These are phyloP conservation scores for Scrobipalpa atriplicella DNA, from an alignment of 2,888 invertebrate species.

Conservation along the genomic window DNA sequence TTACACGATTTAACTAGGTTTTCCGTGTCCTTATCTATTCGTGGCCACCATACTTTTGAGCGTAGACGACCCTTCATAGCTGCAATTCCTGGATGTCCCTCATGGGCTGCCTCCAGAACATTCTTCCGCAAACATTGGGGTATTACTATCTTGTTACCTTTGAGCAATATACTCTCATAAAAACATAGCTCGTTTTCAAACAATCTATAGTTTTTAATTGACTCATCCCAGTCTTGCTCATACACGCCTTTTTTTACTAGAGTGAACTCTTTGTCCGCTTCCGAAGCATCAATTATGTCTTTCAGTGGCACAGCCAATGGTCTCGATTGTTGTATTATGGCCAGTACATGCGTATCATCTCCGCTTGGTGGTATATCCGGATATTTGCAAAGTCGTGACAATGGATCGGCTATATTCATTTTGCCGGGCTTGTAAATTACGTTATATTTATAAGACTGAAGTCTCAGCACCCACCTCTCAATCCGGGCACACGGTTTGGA, in stretches of 20 bases:
- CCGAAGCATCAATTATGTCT: constrained; percentile 27
- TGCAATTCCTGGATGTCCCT: constrained; percentile 47
- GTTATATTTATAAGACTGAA: constrained; percentile 37
- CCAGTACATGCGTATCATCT: constrained; percentile 27
- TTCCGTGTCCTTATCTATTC: constrained; percentile 45
- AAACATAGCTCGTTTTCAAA: constrained; percentile 48
- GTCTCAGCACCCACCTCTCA: constrained; percentile 40
- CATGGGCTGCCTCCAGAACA: constrained; percentile 41
- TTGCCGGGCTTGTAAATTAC: constrained; percentile 40
- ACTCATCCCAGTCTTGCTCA: constrained; percentile 35
- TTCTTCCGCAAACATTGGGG: constrained; percentile 30
- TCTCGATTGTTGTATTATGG: constrained; percentile 34
- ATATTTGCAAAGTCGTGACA: constrained; percentile 35
- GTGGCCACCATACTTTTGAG: constrained; percentile 56
- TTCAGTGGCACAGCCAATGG: constrained; percentile 33
- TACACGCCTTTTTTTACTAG: constrained; percentile 34
- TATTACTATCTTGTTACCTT: constrained; percentile 39
- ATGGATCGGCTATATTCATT: constrained; percentile 45
- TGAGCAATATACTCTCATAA: constrained; percentile 37
- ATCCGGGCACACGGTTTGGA: constrained; percentile 51
- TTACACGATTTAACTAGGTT: constrained; percentile 35
- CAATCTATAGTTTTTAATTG: constrained; percentile 36
- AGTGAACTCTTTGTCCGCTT: constrained; percentile 29
- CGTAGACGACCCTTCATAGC: constrained; percentile 50
- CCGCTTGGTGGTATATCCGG: neutral